Base-by-base conservation (phyloP, 2,113 vertebrate genomes). In the Campylomormyrus tamandua region DNA sequence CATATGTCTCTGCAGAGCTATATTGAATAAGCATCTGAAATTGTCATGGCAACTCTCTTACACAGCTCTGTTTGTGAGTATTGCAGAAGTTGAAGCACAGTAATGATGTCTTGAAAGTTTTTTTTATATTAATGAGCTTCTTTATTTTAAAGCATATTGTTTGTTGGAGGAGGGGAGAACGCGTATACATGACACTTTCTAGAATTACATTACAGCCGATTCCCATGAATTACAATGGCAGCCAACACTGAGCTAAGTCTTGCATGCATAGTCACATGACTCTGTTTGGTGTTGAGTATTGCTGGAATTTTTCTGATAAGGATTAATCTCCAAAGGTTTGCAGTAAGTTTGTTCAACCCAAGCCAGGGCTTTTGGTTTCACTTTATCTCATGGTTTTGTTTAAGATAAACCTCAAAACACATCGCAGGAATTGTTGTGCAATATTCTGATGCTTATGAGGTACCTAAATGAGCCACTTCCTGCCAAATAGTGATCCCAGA, bases 141-240 rank as follows among this genome's bases (percentile, higher is more conserved):
- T 45, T n/a, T 93, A 93, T 95, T 94, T 92, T 92, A 94, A 94
- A 70, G n/a, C 62, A 70, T 70, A 13, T 31, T 13, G 62, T 66
- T 66, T 66, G 56, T n/a, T n/a, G 56, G 56, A 66, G 94, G 94
- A 94, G 94, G 93, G 87, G 90, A 89, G 56, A 94, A 92, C 9
- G 21, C 92, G 80, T 93, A 93, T 90, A 74, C 89, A 90, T 74
- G 77, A 87, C 90, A 87, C 83, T 6, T 39, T 83, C 17, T 15
- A 39, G 39, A 39, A 27, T 88, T 52, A 15, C 70, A 66, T 66
- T 88, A 53, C 11, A 88, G 89, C 39, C 21, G n/a, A n/a, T 46
- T 46, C 42, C 66, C 48, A 46, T 89, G 48, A 87, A 62, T 90
- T 89, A 56, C 53, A 74, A 27, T 58, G 74, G 88, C 48, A 58